These are phyloP conservation scores for Hoplias malabaricus DNA, from an alignment of 2,113 vertebrate species.

Conservation along the genomic window DNA sequence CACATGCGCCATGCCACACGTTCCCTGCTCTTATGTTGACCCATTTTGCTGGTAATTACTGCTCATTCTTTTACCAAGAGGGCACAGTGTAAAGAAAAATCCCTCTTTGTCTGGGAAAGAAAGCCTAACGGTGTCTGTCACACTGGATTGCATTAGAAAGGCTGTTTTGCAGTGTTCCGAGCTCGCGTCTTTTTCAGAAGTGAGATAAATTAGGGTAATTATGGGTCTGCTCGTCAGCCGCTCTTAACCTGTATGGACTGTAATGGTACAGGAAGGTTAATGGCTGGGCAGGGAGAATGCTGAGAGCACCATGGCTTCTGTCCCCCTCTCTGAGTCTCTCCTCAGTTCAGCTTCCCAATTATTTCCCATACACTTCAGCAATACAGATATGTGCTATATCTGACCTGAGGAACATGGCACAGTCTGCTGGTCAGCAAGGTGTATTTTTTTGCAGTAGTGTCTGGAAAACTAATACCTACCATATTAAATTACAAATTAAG, in stretches of 20 bases:
- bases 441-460: background rate
- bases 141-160: slow-evolving; percentile 1
- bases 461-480: background rate
- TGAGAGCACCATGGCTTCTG: background rate
- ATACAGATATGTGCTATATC: background rate
- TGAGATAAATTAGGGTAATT: slow-evolving; percentile 33
- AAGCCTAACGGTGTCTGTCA: slow-evolving; percentile 2
- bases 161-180: background rate
- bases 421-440: background rate
- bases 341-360: background rate
- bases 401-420: background rate
- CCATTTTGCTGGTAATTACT: background rate
- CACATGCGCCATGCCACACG: background rate
- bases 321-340: background rate
- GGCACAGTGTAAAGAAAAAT: background rate
- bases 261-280: slow-evolving; percentile 35
- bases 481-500: background rate
- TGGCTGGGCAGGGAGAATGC: background rate
- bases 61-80: background rate
- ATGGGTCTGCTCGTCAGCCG: slow-evolving; percentile 25
- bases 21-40: background rate
- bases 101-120: background rate
- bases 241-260: slow-evolving; percentile 13
- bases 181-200: background rate
- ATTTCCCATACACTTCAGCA: slow-evolving; percentile 10